These are phyloP conservation scores for Stomorhina lunata DNA, from an alignment of 2,888 invertebrate species.

Conservation along the genomic window DNA sequence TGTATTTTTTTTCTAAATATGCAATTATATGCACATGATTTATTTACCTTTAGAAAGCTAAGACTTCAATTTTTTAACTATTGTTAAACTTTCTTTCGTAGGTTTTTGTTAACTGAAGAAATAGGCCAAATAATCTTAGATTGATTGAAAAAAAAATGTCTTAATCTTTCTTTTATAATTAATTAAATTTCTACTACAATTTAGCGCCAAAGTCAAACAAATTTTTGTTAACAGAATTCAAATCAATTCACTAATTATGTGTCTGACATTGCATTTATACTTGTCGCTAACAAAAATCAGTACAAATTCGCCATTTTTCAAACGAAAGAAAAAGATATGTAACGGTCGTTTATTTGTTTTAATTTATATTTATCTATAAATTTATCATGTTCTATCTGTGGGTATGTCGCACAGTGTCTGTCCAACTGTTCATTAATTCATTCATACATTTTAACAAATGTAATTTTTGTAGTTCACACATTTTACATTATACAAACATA, in stretches of 20 bases:
- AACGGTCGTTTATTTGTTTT: constrained; percentile 19
- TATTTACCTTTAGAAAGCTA: too few relatives aligned
- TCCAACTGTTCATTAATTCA: constrained; percentile 53
- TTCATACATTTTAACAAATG: constrained; percentile 60
- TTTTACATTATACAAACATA: constrained; percentile 65
- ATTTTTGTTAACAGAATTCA: not conserved
- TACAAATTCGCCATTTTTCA: constrained; percentile 4
- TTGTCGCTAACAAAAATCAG: constrained; percentile 12
- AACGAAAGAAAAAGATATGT: not conserved
- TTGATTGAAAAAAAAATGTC: too few relatives aligned
- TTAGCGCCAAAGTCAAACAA: not conserved
- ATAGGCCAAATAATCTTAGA: too few relatives aligned
- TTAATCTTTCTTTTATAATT: too few relatives aligned
- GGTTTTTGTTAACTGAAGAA: too few relatives aligned
- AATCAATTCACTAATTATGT: not conserved
- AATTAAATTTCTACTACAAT: too few relatives aligned
- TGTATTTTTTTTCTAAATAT: too few relatives aligned
- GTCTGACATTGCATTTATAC: not conserved
- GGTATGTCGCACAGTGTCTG: constrained; percentile 12
- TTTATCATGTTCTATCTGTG: constrained; percentile 31
- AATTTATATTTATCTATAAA: constrained; percentile 33
- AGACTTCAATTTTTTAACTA: too few relatives aligned
- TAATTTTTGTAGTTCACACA: constrained; percentile 68
- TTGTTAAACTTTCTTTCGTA: too few relatives aligned
- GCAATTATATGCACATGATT: too few relatives aligned